These are phyloP conservation scores for Coelinius sp. DNA, from an alignment of 2,888 invertebrate genomes.

Conservation along the genomic window DNA sequence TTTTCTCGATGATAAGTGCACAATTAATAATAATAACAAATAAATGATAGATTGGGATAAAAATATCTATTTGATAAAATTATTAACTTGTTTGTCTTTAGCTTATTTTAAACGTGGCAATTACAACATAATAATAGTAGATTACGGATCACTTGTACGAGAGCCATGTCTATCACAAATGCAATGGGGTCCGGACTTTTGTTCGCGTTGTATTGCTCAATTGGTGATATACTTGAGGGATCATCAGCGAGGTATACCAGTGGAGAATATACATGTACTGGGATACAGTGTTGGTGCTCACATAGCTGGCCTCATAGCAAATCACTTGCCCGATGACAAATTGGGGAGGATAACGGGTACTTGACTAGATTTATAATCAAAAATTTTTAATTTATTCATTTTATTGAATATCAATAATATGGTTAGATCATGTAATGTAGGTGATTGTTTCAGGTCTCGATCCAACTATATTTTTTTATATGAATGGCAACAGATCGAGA, in stretches of 20 bases:
- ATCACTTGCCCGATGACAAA: conserved; percentile 82
- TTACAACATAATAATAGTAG: conserved; percentile 90
- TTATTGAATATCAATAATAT: not conserved
- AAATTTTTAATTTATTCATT: not conserved
- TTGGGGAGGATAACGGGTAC: conserved; percentile 86
- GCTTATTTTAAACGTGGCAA: conserved; percentile 86
- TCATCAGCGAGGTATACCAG: conserved; percentile 83
- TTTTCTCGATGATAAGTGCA: too few relatives aligned
- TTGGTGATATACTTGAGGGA: conserved; percentile 83
- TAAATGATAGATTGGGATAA: too few relatives aligned
- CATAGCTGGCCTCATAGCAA: conserved; percentile 86
- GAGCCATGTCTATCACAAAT: conserved; percentile 87
- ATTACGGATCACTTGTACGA: conserved; percentile 84
- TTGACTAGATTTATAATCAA: conserved; percentile 16
- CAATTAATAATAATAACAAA: too few relatives aligned
- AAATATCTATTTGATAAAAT: too few relatives aligned
- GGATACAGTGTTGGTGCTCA: conserved; percentile 92
- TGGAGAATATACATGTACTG: conserved; percentile 84
- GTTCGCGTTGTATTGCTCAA: conserved; percentile 83
- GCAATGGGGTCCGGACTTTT: conserved; percentile 72
- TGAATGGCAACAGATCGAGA: conserved; percentile 84
- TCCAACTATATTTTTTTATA: conserved; percentile 88
- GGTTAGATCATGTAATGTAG: conserved; percentile 29
- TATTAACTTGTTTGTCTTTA: too few relatives aligned
- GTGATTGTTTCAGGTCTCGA: conserved; percentile 77